Percentiles rank a stretch among this genome's conserved stretches.
Conservation (phyloP, 2,888 invertebrate species). For the Alitta virens region DNA sequence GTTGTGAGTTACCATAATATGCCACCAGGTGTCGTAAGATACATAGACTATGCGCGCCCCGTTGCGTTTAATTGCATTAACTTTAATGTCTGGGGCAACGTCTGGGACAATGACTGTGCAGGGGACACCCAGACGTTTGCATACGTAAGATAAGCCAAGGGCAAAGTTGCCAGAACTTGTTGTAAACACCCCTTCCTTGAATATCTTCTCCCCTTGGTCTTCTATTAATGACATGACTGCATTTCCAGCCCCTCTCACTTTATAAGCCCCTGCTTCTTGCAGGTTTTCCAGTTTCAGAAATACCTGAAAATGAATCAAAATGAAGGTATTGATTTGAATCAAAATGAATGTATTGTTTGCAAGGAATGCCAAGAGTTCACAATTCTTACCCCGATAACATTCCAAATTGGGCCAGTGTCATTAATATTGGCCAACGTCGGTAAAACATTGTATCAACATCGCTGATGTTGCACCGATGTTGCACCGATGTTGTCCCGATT, state of each 20-base stretch:
- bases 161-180: slow-evolving; percentile 53
- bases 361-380: too few species aligned
- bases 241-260: slow-evolving; percentile 47
- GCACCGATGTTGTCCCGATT: too few species aligned
- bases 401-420: too few species aligned
- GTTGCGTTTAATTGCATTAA: slow-evolving; percentile 14
- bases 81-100: slow-evolving; percentile 19
- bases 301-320: slow-evolving; percentile 35
- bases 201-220: slow-evolving; percentile 16
- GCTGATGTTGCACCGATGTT: too few species aligned
- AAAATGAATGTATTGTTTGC: too few species aligned
- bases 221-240: slow-evolving; percentile 32
- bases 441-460: too few species aligned
- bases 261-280: slow-evolving; percentile 49
- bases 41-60: slow-evolving; percentile 25
- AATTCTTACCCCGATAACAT: too few species aligned
- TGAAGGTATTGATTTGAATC: too few species aligned
- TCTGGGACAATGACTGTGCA: slow-evolving; percentile 20
- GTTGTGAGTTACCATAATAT: slow-evolving; percentile 34
- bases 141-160: slow-evolving; percentile 44
- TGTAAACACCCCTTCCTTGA: slow-evolving; percentile 41
- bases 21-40: slow-evolving; percentile 46
- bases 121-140: slow-evolving; percentile 25
- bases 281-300: slow-evolving; percentile 51
- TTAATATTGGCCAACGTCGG: too few species aligned